A percentile compares a stretch with the other conserved stretches of the same genome.
phyloP scores from a whole-genome alignment of 2,113 vertebrate species.

The Lampris incognitus region DNA sequence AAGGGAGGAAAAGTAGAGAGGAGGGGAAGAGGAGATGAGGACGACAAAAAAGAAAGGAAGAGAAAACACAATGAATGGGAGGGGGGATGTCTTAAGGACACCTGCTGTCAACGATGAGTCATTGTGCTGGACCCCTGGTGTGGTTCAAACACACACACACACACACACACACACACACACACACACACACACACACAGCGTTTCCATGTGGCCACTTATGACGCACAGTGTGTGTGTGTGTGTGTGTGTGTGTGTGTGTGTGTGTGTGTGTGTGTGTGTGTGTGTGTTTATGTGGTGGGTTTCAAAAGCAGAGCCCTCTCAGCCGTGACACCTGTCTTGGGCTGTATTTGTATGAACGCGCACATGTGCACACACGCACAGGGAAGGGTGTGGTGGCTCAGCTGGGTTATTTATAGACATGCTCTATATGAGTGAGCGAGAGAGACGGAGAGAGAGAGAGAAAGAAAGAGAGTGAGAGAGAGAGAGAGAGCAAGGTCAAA shows the following conservation, averaged over 20 bases:
- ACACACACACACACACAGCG: constrained; percentile 4
- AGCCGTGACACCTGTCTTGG: no score
- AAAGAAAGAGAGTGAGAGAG: constrained; percentile 20
- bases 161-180: constrained; percentile 29
- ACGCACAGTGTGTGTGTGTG: no score
- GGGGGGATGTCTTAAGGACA: constrained; percentile 71
- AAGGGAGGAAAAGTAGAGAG: constrained; percentile 20
- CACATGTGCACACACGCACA: constrained; percentile 13
- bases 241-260: no score
- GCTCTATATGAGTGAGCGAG: constrained; percentile 29
- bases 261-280: no score
- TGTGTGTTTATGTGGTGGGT: no score
- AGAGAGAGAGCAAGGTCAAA: constrained; percentile 72
- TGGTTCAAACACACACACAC: constrained; percentile 16
- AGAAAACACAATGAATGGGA: neutral
- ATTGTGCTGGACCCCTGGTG: constrained; percentile 60
- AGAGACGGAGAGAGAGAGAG: constrained; percentile 22
- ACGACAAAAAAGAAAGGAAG: constrained; percentile 1
- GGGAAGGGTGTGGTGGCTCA: constrained; percentile 73
- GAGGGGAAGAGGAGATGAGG: constrained; percentile 18
- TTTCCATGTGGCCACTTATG: no score
- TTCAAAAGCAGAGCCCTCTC: no score
- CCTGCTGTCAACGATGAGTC: constrained; percentile 81
- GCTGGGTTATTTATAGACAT: constrained; percentile 80
- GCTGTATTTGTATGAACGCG: no score